phyloP scores from a whole-genome alignment of 2,113 vertebrate genomes.

The Heterochromis multidens region DNA sequence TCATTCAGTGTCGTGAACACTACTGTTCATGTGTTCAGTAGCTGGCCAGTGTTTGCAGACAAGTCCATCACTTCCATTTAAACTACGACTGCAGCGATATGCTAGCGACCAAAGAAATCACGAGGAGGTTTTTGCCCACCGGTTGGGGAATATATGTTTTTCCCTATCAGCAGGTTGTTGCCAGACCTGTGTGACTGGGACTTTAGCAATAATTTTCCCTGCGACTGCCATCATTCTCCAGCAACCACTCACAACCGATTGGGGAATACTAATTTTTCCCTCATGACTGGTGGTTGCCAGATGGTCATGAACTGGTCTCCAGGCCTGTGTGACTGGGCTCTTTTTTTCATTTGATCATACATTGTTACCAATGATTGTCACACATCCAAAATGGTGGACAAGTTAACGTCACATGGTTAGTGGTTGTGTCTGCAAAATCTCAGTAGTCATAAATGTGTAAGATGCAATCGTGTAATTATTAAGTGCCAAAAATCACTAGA shows the following conservation, averaged over 20 bases:
- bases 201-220: background rate
- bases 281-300: fast-evolving
- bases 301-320: background rate
- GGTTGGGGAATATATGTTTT: too few species aligned
- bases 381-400: background rate
- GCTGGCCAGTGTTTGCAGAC: too few species aligned
- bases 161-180: too few species aligned
- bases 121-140: too few species aligned
- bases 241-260: background rate
- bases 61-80: too few species aligned
- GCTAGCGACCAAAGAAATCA: too few species aligned
- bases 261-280: background rate
- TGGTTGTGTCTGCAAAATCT: background rate
- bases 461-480: background rate
- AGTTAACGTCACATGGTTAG: background rate
- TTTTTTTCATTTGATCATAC: background rate
- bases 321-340: background rate
- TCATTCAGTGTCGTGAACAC: too few species aligned
- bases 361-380: background rate
- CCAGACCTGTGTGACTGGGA: too few species aligned
- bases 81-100: too few species aligned
- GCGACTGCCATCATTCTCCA: background rate
- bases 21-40: background rate
- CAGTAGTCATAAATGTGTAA: background rate
- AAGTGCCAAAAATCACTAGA: background rate